Base-by-base conservation (phyloP, 1,140 invertebrate species). In the Diplogasteroides magnus region DNA sequence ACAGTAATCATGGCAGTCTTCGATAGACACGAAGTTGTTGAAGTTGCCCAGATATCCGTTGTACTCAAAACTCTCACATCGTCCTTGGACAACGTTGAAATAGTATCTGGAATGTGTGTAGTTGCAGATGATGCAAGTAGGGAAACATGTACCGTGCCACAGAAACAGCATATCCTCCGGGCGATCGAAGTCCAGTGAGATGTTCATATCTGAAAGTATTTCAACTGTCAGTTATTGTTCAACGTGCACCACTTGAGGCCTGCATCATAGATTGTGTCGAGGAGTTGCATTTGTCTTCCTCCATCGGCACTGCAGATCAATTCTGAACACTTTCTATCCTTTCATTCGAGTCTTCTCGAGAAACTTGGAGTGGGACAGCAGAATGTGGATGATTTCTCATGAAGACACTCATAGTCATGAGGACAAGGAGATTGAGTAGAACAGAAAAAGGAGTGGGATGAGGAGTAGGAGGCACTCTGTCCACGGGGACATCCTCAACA, bases 1-100 rank as follows among this genome's bases (percentile, higher is more conserved):
- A 64, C 79, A 81, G 65, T 82, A 82, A 28, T 74, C 70, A 56
- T 81, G 81, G 59, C 79, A 81, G 67, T 81, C 76, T 15, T 83
- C 72, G 56, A 81, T 78, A 25, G 77, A 83, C 23, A 74, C 64
- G 68, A 82, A 81, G 63, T 82, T 82, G 64, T 81, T 81, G 70
- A 80, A 81, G 68, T 82, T 82, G 15, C 80, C 80, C 3, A 81
- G 63, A 57, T 71, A 73, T 27, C 74, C 74, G 26, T 79, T 76
- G 59, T 74, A 80, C 19, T 78, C 65, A 68, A 80, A 80, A 19
- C 73, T 81, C 31, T 77, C 72, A 68, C 78, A 78, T 31, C 75
- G 59, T 26, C 77, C 78, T 61, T 81, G 74, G 23, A 77, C 78
- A 0, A 75, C 57, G 59, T 81, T 82, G 62, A 81, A 81, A 31